Base-by-base conservation (phyloP, 2,888 invertebrate species). In the Heliconius ethilla region DNA sequence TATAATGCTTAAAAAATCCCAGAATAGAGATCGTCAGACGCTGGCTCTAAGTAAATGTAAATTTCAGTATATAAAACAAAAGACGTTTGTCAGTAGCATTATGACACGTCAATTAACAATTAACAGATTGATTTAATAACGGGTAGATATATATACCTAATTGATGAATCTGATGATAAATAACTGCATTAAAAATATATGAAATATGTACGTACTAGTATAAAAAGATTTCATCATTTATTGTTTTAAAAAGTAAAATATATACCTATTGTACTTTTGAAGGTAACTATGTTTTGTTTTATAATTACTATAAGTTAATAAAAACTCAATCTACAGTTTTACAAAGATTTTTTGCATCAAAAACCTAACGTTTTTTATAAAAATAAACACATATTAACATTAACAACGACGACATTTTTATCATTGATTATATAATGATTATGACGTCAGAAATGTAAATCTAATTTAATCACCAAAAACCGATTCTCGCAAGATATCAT, bases 91-190 rank as follows among this genome's bases (percentile, higher is more conserved):
- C n/a, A 59, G 18, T 25, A 15, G 9, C 25, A 37, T n/a, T 11
- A 3, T 13, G 6, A 67, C 67, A 67, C 18, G 65, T 33, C 9
- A 66, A 22, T 18, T 33, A 29, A 25, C 29, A 65, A 65, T 65
- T 65, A 33, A 29, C 65, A 63, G 27, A 63, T 63, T 63, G 63
- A 63, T 63, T 63, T 63, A 63, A 63, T 63, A 27, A 63, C 27
- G 27, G 27, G 9, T 63, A 27, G 13, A 25, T 13, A 3, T 2
- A 18, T n/a, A 51, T n/a, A 22, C 9, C 3, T n/a, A 22, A 59
- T 22, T 59, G n/a, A 59, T n/a, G 10, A 59, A 59, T 59, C 22
- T 9, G 7, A 55, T 9, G 18, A 45, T 45, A 15, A 45, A 45
- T 45, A 45, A 15, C 1, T 15, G 15, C 51, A 18, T 18, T 51